These are phyloP conservation scores for Alviniconcha strummeri DNA, from an alignment of 2,888 invertebrate species.

Conservation along the genomic window DNA sequence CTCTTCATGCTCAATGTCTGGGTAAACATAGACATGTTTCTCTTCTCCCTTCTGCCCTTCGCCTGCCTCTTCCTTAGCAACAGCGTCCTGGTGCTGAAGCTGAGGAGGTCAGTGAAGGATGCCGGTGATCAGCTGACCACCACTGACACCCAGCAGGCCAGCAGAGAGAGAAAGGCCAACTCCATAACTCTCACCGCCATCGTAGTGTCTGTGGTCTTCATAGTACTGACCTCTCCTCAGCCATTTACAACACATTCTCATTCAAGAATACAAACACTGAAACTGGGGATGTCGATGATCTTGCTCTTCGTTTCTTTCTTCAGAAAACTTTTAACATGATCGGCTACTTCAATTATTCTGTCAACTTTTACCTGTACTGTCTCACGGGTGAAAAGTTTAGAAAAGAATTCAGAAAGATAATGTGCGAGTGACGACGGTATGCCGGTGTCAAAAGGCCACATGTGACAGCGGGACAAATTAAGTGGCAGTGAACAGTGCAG, in stretches of 20 bases:
- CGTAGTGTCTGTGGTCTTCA: conserved; percentile 6
- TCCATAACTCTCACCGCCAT: not conserved
- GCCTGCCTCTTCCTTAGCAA: not conserved
- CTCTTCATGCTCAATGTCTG: not conserved
- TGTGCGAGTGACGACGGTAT: not conserved
- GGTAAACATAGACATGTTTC: not conserved
- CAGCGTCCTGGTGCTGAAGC: not conserved
- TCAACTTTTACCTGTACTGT: conserved; percentile 17
- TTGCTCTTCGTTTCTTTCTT: not conserved
- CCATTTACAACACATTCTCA: not conserved
- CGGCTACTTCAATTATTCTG: not conserved
- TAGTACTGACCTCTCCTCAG: not conserved
- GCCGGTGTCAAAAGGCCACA: no score
- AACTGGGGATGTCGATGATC: no score
- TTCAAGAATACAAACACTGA: not conserved
- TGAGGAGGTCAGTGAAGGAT: not conserved
- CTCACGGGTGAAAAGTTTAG: not conserved
- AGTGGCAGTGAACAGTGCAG: no score
- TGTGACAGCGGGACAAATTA: no score
- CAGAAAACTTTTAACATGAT: no score
- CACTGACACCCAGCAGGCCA: no score
- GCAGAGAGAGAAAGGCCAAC: not conserved
- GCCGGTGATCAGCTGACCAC: not conserved
- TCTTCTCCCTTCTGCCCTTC: conserved; percentile 11
- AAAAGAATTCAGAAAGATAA: not conserved